A percentile compares a stretch with the other conserved stretches of the same genome.
Conservation (phyloP, 2,797 vertebrate genomes). For the Erpetoichthys calabaricus region DNA sequence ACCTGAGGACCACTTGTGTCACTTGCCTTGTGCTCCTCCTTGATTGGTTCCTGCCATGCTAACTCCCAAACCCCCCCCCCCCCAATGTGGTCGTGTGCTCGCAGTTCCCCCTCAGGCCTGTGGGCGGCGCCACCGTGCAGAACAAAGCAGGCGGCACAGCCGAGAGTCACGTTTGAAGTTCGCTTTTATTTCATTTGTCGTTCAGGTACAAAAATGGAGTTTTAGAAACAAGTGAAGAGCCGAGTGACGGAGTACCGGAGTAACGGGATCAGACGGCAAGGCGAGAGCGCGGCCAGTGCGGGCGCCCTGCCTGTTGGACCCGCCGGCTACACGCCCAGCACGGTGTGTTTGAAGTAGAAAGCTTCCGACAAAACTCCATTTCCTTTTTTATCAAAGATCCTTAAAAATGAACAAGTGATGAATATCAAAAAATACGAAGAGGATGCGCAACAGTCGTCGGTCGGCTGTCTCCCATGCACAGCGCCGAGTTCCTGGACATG, state of each 20-base stretch:
- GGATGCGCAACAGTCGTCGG: slow-evolving; percentile 30
- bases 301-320: background rate
- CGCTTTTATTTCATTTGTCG: slow-evolving; percentile 67
- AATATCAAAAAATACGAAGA: slow-evolving; percentile 87
- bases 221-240: slow-evolving; percentile 86
- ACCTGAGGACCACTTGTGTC: too few species aligned
- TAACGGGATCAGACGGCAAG: slow-evolving; percentile 61
- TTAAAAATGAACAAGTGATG: slow-evolving; percentile 82
- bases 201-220: slow-evolving; percentile 94
- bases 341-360: slow-evolving; percentile 68
- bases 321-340: slow-evolving; percentile 21
- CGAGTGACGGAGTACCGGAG: too few species aligned
- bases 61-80: too few species aligned
- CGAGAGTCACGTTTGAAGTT: slow-evolving; percentile 1
- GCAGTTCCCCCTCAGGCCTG: background rate
- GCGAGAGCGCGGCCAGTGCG: too few species aligned
- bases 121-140: background rate
- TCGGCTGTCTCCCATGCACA: slow-evolving; percentile 48
- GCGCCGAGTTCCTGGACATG: slow-evolving; percentile 76
- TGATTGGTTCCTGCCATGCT: too few species aligned
- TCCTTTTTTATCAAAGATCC: slow-evolving; percentile 77
- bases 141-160: background rate
- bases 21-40: too few species aligned
- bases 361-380: slow-evolving; percentile 68
- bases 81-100: background rate